phyloP scores from a whole-genome alignment of 2,888 invertebrate genomes.

The Drosophila algonquin region DNA sequence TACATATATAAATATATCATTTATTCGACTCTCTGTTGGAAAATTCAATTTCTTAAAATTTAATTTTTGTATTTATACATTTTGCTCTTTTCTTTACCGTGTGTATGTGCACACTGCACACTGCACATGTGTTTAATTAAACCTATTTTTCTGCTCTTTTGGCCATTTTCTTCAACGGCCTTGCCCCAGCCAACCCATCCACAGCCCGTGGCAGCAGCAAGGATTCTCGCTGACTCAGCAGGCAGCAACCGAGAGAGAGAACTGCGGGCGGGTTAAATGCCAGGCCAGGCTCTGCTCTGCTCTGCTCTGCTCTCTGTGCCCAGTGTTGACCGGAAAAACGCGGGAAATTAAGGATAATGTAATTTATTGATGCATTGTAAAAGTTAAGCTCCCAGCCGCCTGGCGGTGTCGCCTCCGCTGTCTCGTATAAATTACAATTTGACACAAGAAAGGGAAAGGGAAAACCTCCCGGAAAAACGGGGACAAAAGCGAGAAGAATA shows the following conservation, averaged over 20 bases:
- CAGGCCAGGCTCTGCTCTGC: conserved; percentile 25
- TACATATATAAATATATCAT: too few relatives aligned
- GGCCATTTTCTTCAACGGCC: conserved; percentile 14
- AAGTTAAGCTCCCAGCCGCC: conserved; percentile 70
- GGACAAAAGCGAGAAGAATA: neutral
- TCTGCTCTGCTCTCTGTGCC: neutral
- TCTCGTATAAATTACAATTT: conserved; percentile 75
- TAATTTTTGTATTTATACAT: neutral
- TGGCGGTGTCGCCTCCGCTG: conserved; percentile 33
- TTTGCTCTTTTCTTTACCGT: neutral
- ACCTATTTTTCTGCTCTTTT: conserved; percentile 28
- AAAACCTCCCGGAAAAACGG: conserved; percentile 1
- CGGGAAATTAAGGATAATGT: conserved; percentile 79
- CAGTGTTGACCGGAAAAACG: conserved; percentile 75
- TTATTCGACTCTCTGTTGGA: too few relatives aligned
- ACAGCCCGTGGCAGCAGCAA: conserved; percentile 3
- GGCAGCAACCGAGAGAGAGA: conserved; percentile 29
- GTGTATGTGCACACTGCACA: too few relatives aligned
- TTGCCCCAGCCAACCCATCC: neutral
- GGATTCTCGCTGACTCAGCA: conserved; percentile 62
- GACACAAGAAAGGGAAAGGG: conserved; percentile 48
- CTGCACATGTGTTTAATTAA: conserved; percentile 24
- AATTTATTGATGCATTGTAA: conserved; percentile 79
- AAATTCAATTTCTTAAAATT: conserved; percentile 14
- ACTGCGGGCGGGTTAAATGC: conserved; percentile 73